Conservation (phyloP, 2,888 invertebrate species). For the Netelia melanura region DNA sequence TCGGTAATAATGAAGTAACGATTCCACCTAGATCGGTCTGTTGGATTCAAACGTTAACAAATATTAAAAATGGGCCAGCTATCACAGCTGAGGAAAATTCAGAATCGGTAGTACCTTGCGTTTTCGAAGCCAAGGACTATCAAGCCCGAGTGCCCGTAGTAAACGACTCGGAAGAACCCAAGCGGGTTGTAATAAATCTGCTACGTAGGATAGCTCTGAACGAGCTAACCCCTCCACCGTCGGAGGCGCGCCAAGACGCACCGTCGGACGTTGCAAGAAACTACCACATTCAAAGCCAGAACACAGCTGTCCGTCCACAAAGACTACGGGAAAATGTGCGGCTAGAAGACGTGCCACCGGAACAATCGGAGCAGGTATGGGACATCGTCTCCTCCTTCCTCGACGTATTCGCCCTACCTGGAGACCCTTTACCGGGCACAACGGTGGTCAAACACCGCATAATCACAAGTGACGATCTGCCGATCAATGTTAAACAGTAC, state of each 20-base stretch:
- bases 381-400: neutral
- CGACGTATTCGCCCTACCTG: conserved; percentile 31
- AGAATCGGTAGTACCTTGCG: conserved; percentile 1
- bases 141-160: conserved; percentile 36
- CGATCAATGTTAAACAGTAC: conserved; percentile 14
- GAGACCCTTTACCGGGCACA: conserved; percentile 12
- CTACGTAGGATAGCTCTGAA: conserved; percentile 1
- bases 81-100: conserved; percentile 20
- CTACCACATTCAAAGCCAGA: neutral
- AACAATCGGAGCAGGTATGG: neutral
- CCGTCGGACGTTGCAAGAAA: neutral
- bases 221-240: neutral
- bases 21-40: conserved; percentile 11
- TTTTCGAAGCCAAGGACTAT: conserved; percentile 25
- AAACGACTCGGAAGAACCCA: conserved; percentile 39
- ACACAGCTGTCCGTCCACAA: neutral
- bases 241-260: conserved; percentile 7
- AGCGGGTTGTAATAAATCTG: neutral
- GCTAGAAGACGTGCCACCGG: neutral
- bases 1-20: neutral
- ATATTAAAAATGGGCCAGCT: conserved; percentile 14
- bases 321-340: neutral
- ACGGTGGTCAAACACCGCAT: conserved; percentile 30
- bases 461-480: neutral
- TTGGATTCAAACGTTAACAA: neutral